Evolutionary conservation across 1,140 invertebrate genomes (phyloP), one percentile per base, ranked within the genome.

Genomic region (Anthonomus grandis): DNA sequence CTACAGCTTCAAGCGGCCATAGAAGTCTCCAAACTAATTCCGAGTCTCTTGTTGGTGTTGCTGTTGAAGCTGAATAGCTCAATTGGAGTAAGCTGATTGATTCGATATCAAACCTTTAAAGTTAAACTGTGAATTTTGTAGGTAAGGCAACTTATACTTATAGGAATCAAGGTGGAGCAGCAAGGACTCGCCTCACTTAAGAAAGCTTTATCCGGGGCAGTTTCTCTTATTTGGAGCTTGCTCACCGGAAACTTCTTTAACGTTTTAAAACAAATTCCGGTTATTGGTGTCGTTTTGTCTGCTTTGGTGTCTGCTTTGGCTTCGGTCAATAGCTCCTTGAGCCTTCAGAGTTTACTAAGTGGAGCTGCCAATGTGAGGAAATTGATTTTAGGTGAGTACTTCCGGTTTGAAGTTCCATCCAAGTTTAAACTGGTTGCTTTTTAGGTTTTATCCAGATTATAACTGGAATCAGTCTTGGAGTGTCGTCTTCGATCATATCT

Each of bases 121-220:
- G 6, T 39, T 15, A 39, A 10, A n/a, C 6, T 15, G 6, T 12
- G 6, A 6, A 6, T n/a, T 15, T 39, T 39, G 6, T 12, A 39
- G 37, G 15, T 39, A 10, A 9, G 6, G 15, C 17, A 42, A 19
- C 39, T 42, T 10, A 42, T 42, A 4, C 5, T 8, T 3, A 8
- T 42, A 8, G 39, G 39, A 42, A 42, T 42, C 39, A 42, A n/a
- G n/a, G 22, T 42, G 10, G 6, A 42, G n/a, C n/a, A 15, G 17
- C 31, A 2, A 31, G 22, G 4, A 13, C 18, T 10, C 2, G 1
- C 15, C 5, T 10, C 17, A 27, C 22, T 6, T 25, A 15, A 13
- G 44, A 15, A 2, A 27, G 44, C 12, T 27, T 47, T 15, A n/a
- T 27, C 22, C 4, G 8, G 17, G 4, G 44, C 12, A 27, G 13